A percentile compares a stretch with the other conserved stretches of the same genome.
These are phyloP conservation scores for Apamea sordens DNA, from an alignment of 2,888 invertebrate species.

Conservation along the genomic window DNA sequence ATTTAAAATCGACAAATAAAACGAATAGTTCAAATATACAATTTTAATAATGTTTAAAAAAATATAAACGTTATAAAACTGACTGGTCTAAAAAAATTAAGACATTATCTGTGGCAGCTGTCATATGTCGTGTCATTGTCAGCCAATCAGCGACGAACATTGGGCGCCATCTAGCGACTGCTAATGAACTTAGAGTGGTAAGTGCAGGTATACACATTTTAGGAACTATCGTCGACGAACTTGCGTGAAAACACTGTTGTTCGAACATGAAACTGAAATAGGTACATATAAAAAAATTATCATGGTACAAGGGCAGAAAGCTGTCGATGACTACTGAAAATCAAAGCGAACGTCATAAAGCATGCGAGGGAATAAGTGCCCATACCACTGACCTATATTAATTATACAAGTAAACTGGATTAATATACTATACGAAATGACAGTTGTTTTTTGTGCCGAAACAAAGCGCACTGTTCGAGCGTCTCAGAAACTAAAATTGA, in stretches of 20 bases:
- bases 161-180: neutral
- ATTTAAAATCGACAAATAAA: neutral
- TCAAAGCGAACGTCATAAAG: too few relatives aligned
- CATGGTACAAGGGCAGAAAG: too few relatives aligned
- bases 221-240: neutral
- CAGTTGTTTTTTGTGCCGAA: too few relatives aligned
- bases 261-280: too few relatives aligned
- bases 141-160: neutral
- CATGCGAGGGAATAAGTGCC: too few relatives aligned
- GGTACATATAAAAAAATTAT: too few relatives aligned
- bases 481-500: too few relatives aligned
- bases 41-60: neutral
- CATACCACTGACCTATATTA: too few relatives aligned
- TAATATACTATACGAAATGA: too few relatives aligned
- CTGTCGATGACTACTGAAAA: too few relatives aligned
- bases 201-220: neutral
- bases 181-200: neutral
- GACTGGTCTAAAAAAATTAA: neutral
- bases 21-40: neutral
- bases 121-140: slow-evolving; percentile 2
- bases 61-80: neutral
- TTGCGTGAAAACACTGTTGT: neutral
- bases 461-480: too few relatives aligned
- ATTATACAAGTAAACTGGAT: too few relatives aligned
- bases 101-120: neutral